Evolutionary conservation across 2,888 invertebrate species (phyloP).

Genomic region (Zaprionus obscuricornis): DNA sequence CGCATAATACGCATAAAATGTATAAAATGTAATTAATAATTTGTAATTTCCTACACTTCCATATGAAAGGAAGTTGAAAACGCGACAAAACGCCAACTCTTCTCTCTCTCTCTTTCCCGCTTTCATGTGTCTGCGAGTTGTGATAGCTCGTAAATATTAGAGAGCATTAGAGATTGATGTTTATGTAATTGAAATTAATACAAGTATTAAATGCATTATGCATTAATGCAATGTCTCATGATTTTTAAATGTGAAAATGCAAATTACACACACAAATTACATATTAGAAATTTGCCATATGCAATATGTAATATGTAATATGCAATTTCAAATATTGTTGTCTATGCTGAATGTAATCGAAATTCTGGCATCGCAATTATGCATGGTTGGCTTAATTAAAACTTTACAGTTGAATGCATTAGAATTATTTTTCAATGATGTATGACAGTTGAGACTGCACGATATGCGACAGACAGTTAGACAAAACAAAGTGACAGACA

Average conservation of each 20-base stretch:
- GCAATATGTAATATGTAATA: too few species aligned
- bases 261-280: conserved; percentile 22
- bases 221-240: conserved; percentile 6
- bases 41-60: conserved; percentile 46
- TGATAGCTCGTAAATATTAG: too few species aligned
- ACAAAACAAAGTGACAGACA: not conserved
- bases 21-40: conserved; percentile 67
- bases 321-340: too few species aligned
- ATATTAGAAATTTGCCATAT: not conserved
- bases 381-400: conserved; percentile 49
- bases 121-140: too few species aligned
- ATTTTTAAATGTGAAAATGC: conserved; percentile 19
- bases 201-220: conserved; percentile 24
- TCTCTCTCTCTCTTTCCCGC: too few species aligned
- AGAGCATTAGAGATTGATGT: conserved; percentile 16
- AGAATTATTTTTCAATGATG: conserved; percentile 36
- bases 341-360: too few species aligned
- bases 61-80: conserved; percentile 26
- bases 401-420: conserved; percentile 47
- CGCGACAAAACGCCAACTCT: too few species aligned
- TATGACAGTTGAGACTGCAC: conserved; percentile 24
- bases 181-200: conserved; percentile 36
- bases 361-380: too few species aligned
- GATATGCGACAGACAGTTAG: too few species aligned
- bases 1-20: conserved; percentile 46